Percentiles rank a stretch among this genome's conserved stretches.
Evolutionary conservation across 1,140 invertebrate genomes (phyloP).

Genomic region (Ylistrum balloti): DNA sequence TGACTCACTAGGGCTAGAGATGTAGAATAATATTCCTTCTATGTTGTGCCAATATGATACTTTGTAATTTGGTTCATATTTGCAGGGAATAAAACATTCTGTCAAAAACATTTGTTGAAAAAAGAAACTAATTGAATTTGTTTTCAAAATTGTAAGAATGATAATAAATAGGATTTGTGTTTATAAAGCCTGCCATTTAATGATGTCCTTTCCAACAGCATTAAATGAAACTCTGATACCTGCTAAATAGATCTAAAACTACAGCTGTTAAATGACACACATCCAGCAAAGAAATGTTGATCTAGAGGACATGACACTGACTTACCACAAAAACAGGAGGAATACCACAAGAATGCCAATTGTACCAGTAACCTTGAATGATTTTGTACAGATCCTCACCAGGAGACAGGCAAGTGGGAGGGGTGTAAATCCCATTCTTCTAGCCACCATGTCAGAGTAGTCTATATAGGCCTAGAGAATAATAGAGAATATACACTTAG

Average conservation of each 20-base stretch:
- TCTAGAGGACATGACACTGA: background rate
- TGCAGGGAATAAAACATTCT: too few relatives aligned
- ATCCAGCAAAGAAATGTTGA: background rate
- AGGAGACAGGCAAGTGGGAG: conserved; percentile 94
- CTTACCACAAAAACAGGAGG: conserved; percentile 89
- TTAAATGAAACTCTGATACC: background rate
- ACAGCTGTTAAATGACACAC: too few relatives aligned
- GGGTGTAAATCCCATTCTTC: conserved; percentile 98
- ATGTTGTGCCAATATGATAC: too few relatives aligned
- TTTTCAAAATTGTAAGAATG: too few relatives aligned
- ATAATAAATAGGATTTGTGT: too few relatives aligned
- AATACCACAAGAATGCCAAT: conserved; percentile 87
- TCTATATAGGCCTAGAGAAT: conserved; percentile 93
- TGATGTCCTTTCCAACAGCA: background rate
- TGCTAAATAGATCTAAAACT: too few relatives aligned
- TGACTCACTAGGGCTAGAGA: too few relatives aligned
- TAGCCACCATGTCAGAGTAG: conserved; percentile 96
- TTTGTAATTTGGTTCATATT: too few relatives aligned
- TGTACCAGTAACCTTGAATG: conserved; percentile 86
- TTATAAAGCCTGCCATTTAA: too few relatives aligned
- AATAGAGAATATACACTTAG: background rate
- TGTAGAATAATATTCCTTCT: too few relatives aligned
- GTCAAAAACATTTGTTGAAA: too few relatives aligned
- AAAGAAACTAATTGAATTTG: too few relatives aligned
- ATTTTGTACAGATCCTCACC: conserved; percentile 90